Conservation (phyloP, 2,113 vertebrate genomes). For the Poecile atricapillus region DNA sequence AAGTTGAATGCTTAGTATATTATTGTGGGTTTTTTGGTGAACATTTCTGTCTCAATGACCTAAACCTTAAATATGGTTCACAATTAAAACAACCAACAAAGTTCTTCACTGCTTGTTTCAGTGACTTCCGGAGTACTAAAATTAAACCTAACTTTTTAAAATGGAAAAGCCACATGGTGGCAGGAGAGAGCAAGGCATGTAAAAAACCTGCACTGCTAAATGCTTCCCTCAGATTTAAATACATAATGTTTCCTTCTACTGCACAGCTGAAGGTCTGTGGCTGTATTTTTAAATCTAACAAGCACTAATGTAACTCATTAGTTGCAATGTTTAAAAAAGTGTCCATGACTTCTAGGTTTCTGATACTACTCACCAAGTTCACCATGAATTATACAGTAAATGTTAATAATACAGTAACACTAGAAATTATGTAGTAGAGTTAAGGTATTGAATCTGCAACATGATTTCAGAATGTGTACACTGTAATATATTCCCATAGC, state of each 20-base stretch:
- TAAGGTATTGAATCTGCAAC: not conserved
- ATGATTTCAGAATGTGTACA: not conserved
- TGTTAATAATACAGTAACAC: not conserved
- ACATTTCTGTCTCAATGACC: not conserved
- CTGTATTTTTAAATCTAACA: not conserved
- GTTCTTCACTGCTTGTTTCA: not conserved
- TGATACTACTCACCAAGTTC: not conserved
- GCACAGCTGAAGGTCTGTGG: not conserved
- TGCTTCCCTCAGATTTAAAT: not conserved
- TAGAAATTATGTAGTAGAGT: not conserved
- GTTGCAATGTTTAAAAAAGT: not conserved
- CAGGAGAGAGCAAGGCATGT: conserved; percentile 21
- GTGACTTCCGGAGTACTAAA: not conserved
- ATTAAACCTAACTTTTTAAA: not conserved
- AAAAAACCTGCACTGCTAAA: not conserved
- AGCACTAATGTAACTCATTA: not conserved
- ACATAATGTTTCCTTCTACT: not conserved
- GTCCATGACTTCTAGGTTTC: not conserved
- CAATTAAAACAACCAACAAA: not conserved
- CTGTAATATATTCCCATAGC: not conserved
- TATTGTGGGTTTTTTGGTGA: not conserved
- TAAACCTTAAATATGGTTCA: not conserved
- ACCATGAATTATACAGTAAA: not conserved
- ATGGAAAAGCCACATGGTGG: conserved; percentile 28
- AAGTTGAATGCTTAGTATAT: not conserved